Evolutionary conservation across 2,888 invertebrate genomes (phyloP).

Genomic region (Colletes collaris): DNA sequence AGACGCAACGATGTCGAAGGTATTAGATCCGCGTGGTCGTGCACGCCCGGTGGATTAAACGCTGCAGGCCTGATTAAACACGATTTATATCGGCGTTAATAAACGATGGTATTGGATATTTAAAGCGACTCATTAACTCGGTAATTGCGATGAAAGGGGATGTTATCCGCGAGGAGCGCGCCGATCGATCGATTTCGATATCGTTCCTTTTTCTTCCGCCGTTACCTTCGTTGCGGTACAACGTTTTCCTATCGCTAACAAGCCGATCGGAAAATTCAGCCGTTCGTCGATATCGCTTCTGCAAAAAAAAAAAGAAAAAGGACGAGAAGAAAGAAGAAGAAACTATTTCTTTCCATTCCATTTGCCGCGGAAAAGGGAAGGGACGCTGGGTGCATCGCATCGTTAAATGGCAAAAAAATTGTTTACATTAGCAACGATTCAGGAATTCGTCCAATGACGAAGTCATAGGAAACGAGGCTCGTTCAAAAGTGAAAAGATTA

Average conservation of each 20-base stretch:
- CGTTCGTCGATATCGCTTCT: conserved; percentile 39
- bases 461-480: not conserved
- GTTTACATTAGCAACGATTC: not conserved
- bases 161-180: conserved; percentile 23
- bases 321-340: not conserved
- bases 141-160: conserved; percentile 53
- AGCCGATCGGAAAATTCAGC: conserved; percentile 52
- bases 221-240: conserved; percentile 41
- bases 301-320: not conserved
- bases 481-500: not conserved
- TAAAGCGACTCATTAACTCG: conserved; percentile 60
- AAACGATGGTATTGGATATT: conserved; percentile 57
- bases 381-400: not conserved
- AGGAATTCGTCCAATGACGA: not conserved
- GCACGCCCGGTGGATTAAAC: conserved; percentile 46
- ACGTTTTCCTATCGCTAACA: conserved; percentile 49
- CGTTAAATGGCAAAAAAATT: conserved; percentile 14
- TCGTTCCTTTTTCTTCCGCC: conserved; percentile 31
- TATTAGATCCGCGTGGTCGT: conserved; percentile 42
- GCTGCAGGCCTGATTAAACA: conserved; percentile 50
- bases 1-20: conserved; percentile 38
- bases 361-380: conserved; percentile 2
- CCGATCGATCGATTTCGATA: conserved; percentile 53
- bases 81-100: conserved; percentile 56
- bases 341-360: conserved; percentile 25